A percentile compares a stretch with the other conserved stretches of the same genome.
Conservation (phyloP, 2,113 vertebrate genomes). For the Drymodes brunneopygia region DNA sequence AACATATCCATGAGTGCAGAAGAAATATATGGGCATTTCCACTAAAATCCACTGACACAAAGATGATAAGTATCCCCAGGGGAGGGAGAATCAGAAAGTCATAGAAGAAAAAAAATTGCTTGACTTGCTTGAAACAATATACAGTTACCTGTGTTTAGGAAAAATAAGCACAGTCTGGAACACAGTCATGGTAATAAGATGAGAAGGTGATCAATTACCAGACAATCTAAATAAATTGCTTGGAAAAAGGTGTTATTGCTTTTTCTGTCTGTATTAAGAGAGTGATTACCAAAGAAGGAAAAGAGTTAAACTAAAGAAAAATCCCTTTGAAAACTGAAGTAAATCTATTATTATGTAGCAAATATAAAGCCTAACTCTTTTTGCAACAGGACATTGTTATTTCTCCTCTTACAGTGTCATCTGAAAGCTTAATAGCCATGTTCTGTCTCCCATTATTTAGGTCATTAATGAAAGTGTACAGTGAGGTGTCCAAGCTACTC, state of each 20-base stretch:
- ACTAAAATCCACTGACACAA: not conserved
- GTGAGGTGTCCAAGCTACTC: not conserved
- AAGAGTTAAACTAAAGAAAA: not conserved
- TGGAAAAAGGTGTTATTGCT: not conserved
- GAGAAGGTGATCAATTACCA: not conserved
- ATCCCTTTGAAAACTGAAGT: not conserved
- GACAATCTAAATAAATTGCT: not conserved
- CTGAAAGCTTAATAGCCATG: not conserved
- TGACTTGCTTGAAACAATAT: not conserved
- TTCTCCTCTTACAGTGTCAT: not conserved
- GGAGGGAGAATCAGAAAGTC: not conserved
- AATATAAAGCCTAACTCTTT: not conserved
- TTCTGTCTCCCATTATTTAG: slow-evolving; percentile 2
- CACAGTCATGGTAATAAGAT: not conserved
- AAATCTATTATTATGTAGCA: not conserved
- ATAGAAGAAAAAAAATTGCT: not conserved
- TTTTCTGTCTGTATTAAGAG: not conserved
- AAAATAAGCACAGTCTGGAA: not conserved
- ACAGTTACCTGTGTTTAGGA: not conserved
- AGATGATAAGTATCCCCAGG: not conserved
- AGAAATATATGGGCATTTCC: not conserved
- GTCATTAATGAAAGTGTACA: slow-evolving; percentile 31
- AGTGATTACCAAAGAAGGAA: not conserved
- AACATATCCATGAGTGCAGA: not conserved
- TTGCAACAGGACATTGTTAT: not conserved